phyloP scores from a whole-genome alignment of 2,888 invertebrate genomes.

The Labia minor region DNA sequence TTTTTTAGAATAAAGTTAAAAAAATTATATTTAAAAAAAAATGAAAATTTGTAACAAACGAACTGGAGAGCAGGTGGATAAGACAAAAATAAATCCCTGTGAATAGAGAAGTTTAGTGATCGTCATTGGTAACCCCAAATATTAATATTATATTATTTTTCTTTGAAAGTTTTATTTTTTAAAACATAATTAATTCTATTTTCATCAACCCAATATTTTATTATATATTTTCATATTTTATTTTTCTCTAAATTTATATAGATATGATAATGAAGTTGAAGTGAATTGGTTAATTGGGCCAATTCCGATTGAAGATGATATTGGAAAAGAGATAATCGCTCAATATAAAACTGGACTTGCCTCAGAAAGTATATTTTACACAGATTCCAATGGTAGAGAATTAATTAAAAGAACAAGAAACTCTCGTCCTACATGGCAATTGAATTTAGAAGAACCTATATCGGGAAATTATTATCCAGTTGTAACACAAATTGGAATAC shows the following conservation, averaged over 20 bases:
- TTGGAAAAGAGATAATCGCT: slow-evolving; percentile 76
- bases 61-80: too few species aligned
- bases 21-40: too few species aligned
- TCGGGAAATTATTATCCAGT: slow-evolving; percentile 91
- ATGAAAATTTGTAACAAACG: too few species aligned
- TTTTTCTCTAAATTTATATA: background rate
- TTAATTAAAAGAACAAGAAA: slow-evolving; percentile 58
- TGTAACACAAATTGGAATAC: slow-evolving; percentile 63
- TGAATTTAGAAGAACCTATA: slow-evolving; percentile 57
- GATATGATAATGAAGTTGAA: slow-evolving; percentile 37
- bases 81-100: too few species aligned
- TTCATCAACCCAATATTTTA: background rate
- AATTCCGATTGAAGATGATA: slow-evolving; percentile 51
- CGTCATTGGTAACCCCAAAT: too few species aligned
- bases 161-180: too few species aligned
- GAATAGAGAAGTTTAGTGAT: too few species aligned
- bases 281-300: slow-evolving; percentile 71
- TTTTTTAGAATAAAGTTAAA: too few species aligned
- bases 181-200: background rate
- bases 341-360: slow-evolving; percentile 52
- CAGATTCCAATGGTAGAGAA: slow-evolving; percentile 90
- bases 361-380: slow-evolving; percentile 63
- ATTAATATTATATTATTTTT: too few species aligned
- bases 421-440: slow-evolving; percentile 59
- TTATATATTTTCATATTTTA: too few species aligned